These are phyloP conservation scores for Parnassius glacialis DNA, from an alignment of 2,888 invertebrate genomes.

Conservation along the genomic window DNA sequence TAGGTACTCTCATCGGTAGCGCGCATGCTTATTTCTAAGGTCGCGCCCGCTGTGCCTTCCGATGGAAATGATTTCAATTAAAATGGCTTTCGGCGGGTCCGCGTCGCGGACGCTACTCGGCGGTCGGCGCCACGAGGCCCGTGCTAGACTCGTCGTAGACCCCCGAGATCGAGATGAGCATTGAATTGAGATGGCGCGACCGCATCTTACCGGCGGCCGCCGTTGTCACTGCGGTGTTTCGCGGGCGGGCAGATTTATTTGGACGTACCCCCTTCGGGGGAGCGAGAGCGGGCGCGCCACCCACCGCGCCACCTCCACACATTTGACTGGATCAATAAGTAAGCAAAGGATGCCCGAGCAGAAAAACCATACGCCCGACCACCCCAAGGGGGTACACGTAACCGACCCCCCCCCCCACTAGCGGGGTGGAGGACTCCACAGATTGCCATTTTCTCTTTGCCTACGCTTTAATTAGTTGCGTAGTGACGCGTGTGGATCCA, in stretches of 20 bases:
- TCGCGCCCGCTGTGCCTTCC: conserved; percentile 60
- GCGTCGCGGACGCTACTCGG: conserved; percentile 29
- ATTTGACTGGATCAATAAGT: conserved; percentile 83
- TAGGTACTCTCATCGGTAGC: conserved; percentile 62
- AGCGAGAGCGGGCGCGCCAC: conserved; percentile 70
- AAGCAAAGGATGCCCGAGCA: conserved; percentile 83
- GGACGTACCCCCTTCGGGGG: conserved; percentile 75
- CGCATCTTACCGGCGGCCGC: conserved; percentile 75
- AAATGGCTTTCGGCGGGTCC: conserved; percentile 46
- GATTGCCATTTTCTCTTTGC: conserved; percentile 82
- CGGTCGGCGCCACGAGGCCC: conserved; percentile 26
- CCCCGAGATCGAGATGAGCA: conserved; percentile 30
- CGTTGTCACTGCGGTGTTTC: conserved; percentile 82
- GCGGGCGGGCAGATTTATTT: conserved; percentile 82
- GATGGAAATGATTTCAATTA: conserved; percentile 70
- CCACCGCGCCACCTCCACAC: conserved; percentile 80
- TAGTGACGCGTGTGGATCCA: conserved; percentile 78
- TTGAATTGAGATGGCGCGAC: conserved; percentile 71
- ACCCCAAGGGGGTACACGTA: conserved; percentile 81
- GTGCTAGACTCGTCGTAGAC: conserved; percentile 16
- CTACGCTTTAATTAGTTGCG: conserved; percentile 82
- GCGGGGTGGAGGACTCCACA: conserved; percentile 79
- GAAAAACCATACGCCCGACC: conserved; percentile 82
- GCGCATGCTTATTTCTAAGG: conserved; percentile 76
- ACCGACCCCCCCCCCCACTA: conserved; percentile 80